Base-by-base conservation (phyloP, 30 jellyfish, hydroid and myxozoan genomes). In the Aurelia sp. region DNA sequence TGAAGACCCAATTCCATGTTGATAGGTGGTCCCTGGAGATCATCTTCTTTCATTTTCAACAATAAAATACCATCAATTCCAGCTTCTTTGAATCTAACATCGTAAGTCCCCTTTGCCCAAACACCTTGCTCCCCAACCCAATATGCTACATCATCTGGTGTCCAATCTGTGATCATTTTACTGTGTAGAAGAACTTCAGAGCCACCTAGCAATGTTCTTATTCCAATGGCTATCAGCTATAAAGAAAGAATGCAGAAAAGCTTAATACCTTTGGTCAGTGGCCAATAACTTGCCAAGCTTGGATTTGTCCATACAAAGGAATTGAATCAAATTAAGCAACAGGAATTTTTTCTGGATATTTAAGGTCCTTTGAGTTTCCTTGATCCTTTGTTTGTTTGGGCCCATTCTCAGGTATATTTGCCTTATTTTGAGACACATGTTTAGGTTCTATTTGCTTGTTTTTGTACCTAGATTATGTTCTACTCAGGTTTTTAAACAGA, bases 111-210 rank as follows among this genome's bases (percentile, higher is more conserved):
- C 79, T 88, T 84, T 7, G 99, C 95, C 99, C 99, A 94, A 23
- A 71, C 59, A 21, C 99, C 99, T 30, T 82, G 94, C 33, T 73
- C 95, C 31, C 99, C 97, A 63, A 94, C 90, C 99, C 99, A 94
- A 60, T 66, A 78, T 4, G 92, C 97, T 13, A 94, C 99, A 57
- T 94, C 99, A 7, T 85, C 96, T 33, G 93, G 66, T 4, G 96
- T 86, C 99, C 99, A 94, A 44, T 94, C 97, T 11, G 78, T 73
- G 60, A 94, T 58, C 20, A 87, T 40, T 60, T 94, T 94, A 76
- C 91, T 33, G 69, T 70, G 81, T 62, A 94, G 55, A 74, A 67
- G 79, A 27, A 59, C 81, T 8, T 86, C 74, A 7, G 97, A 76
- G 21, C 90, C 86, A 11, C 96, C 97, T 6, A 59, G 31, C 15